Base-by-base conservation (phyloP, 2,888 invertebrate genomes). In the Amblyjoppa proteus region DNA sequence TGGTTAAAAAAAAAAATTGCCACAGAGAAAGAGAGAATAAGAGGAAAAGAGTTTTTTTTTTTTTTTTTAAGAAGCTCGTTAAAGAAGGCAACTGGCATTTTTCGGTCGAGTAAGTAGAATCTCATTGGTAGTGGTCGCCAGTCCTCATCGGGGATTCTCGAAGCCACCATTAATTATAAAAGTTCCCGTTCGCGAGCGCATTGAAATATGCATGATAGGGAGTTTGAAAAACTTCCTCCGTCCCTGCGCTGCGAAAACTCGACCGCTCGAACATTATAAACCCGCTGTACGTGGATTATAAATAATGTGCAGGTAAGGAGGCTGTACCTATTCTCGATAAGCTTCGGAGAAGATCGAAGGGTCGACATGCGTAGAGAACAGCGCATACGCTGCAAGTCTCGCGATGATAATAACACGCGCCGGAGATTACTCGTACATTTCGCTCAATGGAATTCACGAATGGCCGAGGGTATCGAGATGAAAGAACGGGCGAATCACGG, bases 161-260 rank as follows among this genome's bases (percentile, higher is more conserved):
- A 53, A 77, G 11, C 64, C 51, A 49, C 85, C 73, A 85, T 85
- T 82, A 80, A 82, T 73, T 71, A 68, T 68, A 73, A 82, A 85
- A 82, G 49, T 82, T 80, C 49, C 41, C 20, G 58, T 31, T 31
- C 58, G 70, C 45, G 38, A 82, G 76, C 56, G 45, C 61, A 80
- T 79, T 85, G 78, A 82, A 85, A 82, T 85, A 83, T 83, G 82
- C 82, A 79, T 68, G 79, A 80, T 77, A 58, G 68, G 51, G 76
- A 83, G 76, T 85, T 83, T 28, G 56, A 45, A 73, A 83, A 80
- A 76, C 80, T 83, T 38, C 68, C 49, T 76, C 31, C 69, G 58
- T 58, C 38, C 68, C 79, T 80, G 76, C 68, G 61, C 80, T 34
- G 73, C 61, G 61, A 56, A 76, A 76, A 34, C 68, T 84, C 71